These are phyloP conservation scores for Pemphigus obesinymphae DNA, from an alignment of 1,140 invertebrate species.

Conservation along the genomic window DNA sequence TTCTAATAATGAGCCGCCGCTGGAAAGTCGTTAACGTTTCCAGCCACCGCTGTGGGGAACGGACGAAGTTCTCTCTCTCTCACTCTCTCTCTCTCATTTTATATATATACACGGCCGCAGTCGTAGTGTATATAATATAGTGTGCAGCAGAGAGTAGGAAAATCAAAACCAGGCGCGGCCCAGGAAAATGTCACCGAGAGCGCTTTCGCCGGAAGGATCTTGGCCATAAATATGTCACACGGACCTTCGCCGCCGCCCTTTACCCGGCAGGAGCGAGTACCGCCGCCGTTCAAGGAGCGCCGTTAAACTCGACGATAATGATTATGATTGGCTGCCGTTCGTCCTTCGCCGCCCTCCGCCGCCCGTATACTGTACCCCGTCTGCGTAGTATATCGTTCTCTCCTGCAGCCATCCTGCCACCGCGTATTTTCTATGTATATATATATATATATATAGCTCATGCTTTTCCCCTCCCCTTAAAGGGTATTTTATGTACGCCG, in stretches of 20 bases:
- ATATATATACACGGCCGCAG: background rate
- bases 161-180: conserved; percentile 26
- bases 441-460: background rate
- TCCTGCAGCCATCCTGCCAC: background rate
- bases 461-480: too few species aligned
- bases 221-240: conserved; percentile 37
- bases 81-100: too few species aligned
- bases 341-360: background rate
- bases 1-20: conserved; percentile 38
- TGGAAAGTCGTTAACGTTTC: conserved; percentile 39
- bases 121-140: too few species aligned
- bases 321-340: conserved; percentile 39
- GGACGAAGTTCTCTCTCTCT: too few species aligned
- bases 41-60: background rate
- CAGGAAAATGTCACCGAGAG: conserved; percentile 41
- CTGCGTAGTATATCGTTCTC: background rate
- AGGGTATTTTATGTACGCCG: background rate
- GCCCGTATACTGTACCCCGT: background rate
- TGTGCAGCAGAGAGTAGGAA: background rate
- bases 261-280: background rate
- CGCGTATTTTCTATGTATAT: background rate
- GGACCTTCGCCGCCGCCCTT: conserved; percentile 7
- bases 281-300: conserved; percentile 30
- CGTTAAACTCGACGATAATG: conserved; percentile 40
- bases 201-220: conserved; percentile 39